A percentile compares a stretch with the other conserved stretches of the same genome.
phyloP scores from a whole-genome alignment of 2,113 vertebrate genomes.

The Pangasianodon gigas region DNA sequence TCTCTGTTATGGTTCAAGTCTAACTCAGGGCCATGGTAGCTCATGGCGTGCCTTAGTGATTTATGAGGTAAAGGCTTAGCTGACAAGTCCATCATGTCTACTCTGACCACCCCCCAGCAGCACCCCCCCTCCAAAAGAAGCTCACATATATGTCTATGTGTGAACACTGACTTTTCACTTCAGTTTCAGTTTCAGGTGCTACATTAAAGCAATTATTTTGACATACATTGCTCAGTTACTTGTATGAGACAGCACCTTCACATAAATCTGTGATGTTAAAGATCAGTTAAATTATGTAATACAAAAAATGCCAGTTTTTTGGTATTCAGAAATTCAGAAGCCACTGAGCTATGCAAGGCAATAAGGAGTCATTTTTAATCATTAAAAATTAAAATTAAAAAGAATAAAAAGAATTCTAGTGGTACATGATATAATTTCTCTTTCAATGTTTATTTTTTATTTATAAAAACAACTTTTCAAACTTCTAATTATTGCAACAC shows the following conservation, averaged over 20 bases:
- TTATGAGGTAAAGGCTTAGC: conserved; percentile 73
- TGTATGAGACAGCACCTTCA: background rate
- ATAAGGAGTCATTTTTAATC: background rate
- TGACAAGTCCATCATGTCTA: conserved; percentile 65
- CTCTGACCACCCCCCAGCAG: background rate
- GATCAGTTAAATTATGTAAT: background rate
- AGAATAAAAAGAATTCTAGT: background rate
- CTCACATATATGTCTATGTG: conserved; percentile 36
- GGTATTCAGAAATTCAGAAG: background rate
- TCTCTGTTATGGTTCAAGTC: conserved; percentile 76
- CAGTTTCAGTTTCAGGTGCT: conserved; percentile 67
- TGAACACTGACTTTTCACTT: conserved; percentile 47
- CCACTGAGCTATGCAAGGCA: background rate
- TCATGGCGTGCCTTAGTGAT: conserved; percentile 84
- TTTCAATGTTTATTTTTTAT: background rate
- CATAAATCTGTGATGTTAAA: background rate
- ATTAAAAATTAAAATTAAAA: background rate
- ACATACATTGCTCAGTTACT: conserved; percentile 49
- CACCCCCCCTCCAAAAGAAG: conserved; percentile 29
- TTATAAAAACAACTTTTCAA: background rate
- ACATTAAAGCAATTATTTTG: conserved; percentile 13
- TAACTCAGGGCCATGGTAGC: conserved; percentile 76
- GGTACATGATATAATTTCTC: background rate
- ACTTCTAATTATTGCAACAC: background rate
- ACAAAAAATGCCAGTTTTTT: background rate